Base-by-base conservation (phyloP, 2,113 vertebrate species). In the Orycteropus afer region DNA sequence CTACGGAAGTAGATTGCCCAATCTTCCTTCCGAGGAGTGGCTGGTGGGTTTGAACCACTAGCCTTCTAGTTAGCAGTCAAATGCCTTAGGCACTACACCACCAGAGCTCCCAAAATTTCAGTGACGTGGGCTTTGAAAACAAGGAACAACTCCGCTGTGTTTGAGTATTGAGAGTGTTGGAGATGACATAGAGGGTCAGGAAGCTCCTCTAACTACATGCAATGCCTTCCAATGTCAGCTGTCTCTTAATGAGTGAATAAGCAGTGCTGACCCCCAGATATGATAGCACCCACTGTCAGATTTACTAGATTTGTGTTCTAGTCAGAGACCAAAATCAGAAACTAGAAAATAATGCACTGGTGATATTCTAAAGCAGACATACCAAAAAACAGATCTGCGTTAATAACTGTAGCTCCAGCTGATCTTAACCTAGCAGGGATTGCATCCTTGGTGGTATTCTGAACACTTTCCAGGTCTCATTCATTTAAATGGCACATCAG, bases 251-350 rank as follows among this genome's bases (percentile, higher is more conserved):
- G 53, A 47, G 32, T 29, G 78, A 40, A 23, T 1, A 20, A 25
- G 27, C 69, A 34, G 3, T 20, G 65, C 14, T 59, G 22, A 71
- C 29, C 25, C 59, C 27, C n/a, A 42, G 69, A 45, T 6, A 2
- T 20, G 2, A 0, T 2, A 34, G 77, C 27, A 1, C 4, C 55
- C 7, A 0, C 13, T 15, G 1, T 29, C 8, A 15, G 34, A 5
- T 74, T 14, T 8, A 3, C 27, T 5, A 17, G 34, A 15, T 25
- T 51, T 23, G 10, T 8, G 4, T n/a, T 22, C 13, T 7, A 2
- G 40, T 14, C 74, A 14, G 53, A 27, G 55, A 53, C n/a, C 14
- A 15, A 71, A 84, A 74, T 49, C 37, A 34, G 53, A 61, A 79
- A 22, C 73, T 6, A 42, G 55, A 29, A 49, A 11, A 0, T 20